phyloP scores from a whole-genome alignment of 2,888 invertebrate species.

The Vesta saturnalis region DNA sequence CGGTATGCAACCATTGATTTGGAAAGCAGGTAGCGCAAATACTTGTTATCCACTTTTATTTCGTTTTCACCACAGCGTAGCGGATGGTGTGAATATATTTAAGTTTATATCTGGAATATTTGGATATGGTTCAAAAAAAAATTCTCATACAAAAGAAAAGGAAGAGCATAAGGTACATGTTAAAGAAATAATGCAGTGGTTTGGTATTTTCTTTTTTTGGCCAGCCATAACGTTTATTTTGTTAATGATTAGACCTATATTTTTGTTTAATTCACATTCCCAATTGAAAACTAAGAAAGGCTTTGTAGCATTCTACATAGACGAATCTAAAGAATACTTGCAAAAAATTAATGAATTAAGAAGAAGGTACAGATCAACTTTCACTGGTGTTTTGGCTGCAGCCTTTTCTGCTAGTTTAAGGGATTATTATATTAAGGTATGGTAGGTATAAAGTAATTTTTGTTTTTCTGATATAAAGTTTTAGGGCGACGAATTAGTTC shows the following conservation, averaged over 20 bases:
- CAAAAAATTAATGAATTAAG: not conserved
- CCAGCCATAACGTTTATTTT: not conserved
- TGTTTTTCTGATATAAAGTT: not conserved
- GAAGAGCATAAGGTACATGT: not conserved
- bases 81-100: not conserved
- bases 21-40: not conserved
- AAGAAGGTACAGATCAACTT: not conserved
- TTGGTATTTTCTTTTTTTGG: not conserved
- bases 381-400: not conserved
- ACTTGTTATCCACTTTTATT: not conserved
- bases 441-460: not conserved
- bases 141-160: not conserved
- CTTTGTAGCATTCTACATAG: not conserved
- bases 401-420: not conserved
- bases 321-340: not conserved
- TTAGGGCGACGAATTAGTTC: not conserved
- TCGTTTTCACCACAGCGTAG: not conserved
- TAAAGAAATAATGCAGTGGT: not conserved
- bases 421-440: not conserved
- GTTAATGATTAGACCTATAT: not conserved
- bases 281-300: too few species aligned
- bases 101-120: not conserved
- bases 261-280: too few species aligned
- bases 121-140: too few species aligned
- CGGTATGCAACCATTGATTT: not conserved